Conservation (phyloP, 2,888 invertebrate genomes). For the Drosophila vallismaia region DNA sequence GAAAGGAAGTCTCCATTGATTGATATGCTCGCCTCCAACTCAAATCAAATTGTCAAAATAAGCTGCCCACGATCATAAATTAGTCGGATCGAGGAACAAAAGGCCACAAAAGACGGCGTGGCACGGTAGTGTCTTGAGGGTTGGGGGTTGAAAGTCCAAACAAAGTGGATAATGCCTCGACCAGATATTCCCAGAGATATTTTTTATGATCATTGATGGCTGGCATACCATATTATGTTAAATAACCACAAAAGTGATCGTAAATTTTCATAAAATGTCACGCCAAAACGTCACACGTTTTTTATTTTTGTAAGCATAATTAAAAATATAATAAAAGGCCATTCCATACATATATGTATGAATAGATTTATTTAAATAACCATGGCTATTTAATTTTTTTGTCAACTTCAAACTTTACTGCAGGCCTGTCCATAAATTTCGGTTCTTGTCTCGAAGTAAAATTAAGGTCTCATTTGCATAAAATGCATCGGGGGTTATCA, state of each 20-base stretch:
- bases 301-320: slow-evolving; percentile 52
- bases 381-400: slow-evolving; percentile 28
- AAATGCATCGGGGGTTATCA: slow-evolving; percentile 30
- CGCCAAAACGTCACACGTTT: slow-evolving; percentile 53
- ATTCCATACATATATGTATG: slow-evolving; percentile 40
- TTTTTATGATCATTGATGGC: slow-evolving; percentile 35
- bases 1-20: slow-evolving; percentile 49
- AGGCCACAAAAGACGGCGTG: slow-evolving; percentile 54
- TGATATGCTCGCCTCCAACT: slow-evolving; percentile 52
- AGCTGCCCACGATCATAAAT: slow-evolving; percentile 58
- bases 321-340: slow-evolving; percentile 59
- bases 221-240: slow-evolving; percentile 63
- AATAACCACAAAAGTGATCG: slow-evolving; percentile 61
- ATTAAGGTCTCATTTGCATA: slow-evolving; percentile 73
- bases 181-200: slow-evolving; percentile 40
- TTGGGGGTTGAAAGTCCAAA: slow-evolving; percentile 12
- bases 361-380: slow-evolving; percentile 46
- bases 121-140: slow-evolving; percentile 58
- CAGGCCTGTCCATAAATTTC: slow-evolving; percentile 61
- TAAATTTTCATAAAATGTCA: slow-evolving; percentile 67
- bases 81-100: slow-evolving; percentile 28
- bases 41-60: slow-evolving; percentile 76
- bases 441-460: slow-evolving; percentile 51
- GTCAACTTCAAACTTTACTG: slow-evolving; percentile 44
- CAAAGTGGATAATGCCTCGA: slow-evolving; percentile 40